Conservation (phyloP, 2,888 invertebrate genomes). For the Brachypterus glaber region DNA sequence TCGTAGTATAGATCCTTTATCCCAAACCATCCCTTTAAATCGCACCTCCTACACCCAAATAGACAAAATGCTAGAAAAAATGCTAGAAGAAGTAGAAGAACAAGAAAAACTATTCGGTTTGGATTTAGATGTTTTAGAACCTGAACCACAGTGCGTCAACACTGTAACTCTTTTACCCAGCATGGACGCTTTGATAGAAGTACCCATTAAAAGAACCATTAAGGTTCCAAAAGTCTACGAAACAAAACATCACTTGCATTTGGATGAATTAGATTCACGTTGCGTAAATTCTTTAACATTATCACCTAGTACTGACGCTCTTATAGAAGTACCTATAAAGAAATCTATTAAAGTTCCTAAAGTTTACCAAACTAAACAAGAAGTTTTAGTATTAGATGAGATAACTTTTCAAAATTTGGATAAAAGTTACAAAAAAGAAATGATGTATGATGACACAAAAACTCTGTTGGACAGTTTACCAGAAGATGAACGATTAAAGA, state of each 20-base stretch:
- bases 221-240: slow-evolving; percentile 31
- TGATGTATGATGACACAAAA: slow-evolving; percentile 19
- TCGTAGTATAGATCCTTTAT: slow-evolving; percentile 25
- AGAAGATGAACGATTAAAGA: slow-evolving; percentile 24
- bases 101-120: slow-evolving; percentile 35
- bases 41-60: slow-evolving; percentile 37
- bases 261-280: slow-evolving; percentile 17
- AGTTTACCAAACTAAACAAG: slow-evolving; percentile 10
- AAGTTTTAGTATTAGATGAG: slow-evolving; percentile 23
- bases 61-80: slow-evolving; percentile 38
- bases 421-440: slow-evolving; percentile 16
- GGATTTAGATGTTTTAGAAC: slow-evolving; percentile 32
- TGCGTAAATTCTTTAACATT: slow-evolving; percentile 37
- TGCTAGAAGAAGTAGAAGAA: slow-evolving; percentile 39
- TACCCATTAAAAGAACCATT: slow-evolving; percentile 36
- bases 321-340: slow-evolving; percentile 26
- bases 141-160: slow-evolving; percentile 30
- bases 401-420: slow-evolving; percentile 8
- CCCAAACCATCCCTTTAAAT: slow-evolving; percentile 17
- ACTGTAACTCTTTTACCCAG: slow-evolving; percentile 36
- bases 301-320: slow-evolving; percentile 35
- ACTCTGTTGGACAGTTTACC: slow-evolving; percentile 22
- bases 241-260: slow-evolving; percentile 32
- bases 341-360: slow-evolving; percentile 19
- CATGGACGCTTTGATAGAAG: slow-evolving; percentile 37